phyloP scores from a whole-genome alignment of 2,797 vertebrate genomes.

The Micropoecilia bifurca region DNA sequence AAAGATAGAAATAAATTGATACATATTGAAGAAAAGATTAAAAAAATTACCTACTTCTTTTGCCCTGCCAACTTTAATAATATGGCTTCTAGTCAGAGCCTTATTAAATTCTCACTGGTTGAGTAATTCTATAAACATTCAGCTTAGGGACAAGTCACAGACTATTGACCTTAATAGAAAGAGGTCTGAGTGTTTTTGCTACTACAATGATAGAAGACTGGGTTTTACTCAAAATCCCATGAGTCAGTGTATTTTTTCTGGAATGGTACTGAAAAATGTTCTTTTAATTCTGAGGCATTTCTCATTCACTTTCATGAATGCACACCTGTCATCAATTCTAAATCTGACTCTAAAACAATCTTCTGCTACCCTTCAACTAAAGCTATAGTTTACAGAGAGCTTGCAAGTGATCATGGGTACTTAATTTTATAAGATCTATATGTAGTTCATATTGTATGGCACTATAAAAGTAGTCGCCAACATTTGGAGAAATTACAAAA shows the following conservation, averaged over 20 bases:
- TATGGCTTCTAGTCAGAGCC: background rate
- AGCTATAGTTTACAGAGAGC: background rate
- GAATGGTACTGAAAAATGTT: background rate
- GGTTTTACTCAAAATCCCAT: background rate
- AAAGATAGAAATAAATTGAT: background rate
- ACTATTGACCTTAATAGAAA: background rate
- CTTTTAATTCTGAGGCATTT: background rate
- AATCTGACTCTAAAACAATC: background rate
- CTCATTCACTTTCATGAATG: background rate
- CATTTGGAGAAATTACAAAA: background rate
- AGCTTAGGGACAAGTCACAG: background rate
- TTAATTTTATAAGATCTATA: background rate
- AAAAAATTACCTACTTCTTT: background rate
- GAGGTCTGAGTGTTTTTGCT: background rate
- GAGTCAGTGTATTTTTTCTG: background rate
- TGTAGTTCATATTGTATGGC: background rate
- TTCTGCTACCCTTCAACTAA: background rate
- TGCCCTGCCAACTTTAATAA: background rate
- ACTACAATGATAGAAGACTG: background rate
- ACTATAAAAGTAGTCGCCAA: background rate
- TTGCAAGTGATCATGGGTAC: background rate
- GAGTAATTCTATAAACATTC: background rate
- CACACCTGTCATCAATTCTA: background rate
- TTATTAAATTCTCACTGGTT: background rate
- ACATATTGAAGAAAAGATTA: background rate